These are phyloP conservation scores for Corythornis vintsioides DNA, from an alignment of 2,113 vertebrate species.

Conservation along the genomic window DNA sequence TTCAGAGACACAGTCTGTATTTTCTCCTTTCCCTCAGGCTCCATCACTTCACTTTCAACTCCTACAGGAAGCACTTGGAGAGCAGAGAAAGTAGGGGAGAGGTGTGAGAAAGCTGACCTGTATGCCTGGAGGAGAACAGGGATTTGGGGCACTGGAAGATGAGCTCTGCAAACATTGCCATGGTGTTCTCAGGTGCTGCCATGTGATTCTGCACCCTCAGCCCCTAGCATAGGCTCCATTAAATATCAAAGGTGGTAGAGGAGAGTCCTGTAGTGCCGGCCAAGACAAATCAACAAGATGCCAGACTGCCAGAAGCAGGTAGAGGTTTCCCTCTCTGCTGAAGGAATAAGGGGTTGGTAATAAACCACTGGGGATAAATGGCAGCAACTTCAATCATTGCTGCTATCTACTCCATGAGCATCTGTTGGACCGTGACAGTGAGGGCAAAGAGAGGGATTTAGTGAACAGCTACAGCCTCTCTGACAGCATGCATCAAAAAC, in stretches of 20 bases:
- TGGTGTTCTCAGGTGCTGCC: background rate
- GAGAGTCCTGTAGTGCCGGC: background rate
- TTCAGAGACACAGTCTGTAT: background rate
- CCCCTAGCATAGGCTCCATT: background rate
- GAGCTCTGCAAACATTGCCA: background rate
- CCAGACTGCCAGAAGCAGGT: background rate
- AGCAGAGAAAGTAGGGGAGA: conserved; percentile 29
- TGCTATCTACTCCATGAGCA: background rate
- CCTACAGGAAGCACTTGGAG: background rate
- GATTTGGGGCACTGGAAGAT: background rate
- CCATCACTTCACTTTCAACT: background rate
- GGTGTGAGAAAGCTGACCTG: conserved; percentile 27
- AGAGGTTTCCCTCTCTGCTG: background rate
- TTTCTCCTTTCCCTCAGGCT: background rate
- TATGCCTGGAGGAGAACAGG: background rate
- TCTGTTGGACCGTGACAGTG: background rate
- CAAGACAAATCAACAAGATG: background rate
- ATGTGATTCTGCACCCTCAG: background rate
- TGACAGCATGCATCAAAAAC: background rate
- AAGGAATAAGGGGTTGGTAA: background rate
- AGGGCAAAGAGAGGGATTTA: conserved; percentile 14
- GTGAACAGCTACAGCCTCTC: background rate
- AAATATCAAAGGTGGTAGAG: background rate
- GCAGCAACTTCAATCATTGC: background rate
- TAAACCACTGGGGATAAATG: background rate